Percentiles rank a stretch among this genome's conserved stretches.
phyloP scores from a whole-genome alignment of 2,113 vertebrate genomes.

The Psammodynastes pulverulentus region DNA sequence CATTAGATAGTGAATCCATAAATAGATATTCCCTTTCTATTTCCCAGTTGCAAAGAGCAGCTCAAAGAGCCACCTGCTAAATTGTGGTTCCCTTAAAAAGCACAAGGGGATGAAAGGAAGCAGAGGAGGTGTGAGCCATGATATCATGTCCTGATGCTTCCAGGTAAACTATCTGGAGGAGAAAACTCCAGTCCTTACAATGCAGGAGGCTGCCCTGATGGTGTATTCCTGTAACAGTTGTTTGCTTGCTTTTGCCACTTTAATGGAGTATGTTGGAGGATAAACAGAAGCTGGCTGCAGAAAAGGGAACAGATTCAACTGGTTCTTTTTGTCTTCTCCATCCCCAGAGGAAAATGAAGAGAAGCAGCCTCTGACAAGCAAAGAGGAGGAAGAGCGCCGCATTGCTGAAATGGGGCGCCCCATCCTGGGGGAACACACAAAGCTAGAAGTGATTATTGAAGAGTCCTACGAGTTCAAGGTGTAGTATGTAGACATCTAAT shows the following conservation, averaged over 20 bases:
- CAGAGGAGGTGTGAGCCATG: not conserved
- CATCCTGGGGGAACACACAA: slow-evolving; percentile 82
- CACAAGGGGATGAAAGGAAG: not conserved
- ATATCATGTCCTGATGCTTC: slow-evolving; percentile 3
- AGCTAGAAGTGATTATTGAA: slow-evolving; percentile 89
- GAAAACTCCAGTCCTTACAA: not conserved
- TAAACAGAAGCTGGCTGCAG: slow-evolving; percentile 32
- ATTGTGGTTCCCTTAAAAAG: not conserved
- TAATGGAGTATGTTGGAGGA: not conserved
- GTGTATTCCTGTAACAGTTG: slow-evolving; percentile 15
- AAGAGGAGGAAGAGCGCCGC: slow-evolving; percentile 86
- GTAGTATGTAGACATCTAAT: not conserved
- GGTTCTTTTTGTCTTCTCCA: slow-evolving; percentile 44
- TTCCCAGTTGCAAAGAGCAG: not conserved
- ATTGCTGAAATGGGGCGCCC: slow-evolving; percentile 90
- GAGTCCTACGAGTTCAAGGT: slow-evolving; percentile 99
- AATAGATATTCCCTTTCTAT: not conserved
- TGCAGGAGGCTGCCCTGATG: not conserved
- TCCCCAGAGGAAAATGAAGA: slow-evolving; percentile 76
- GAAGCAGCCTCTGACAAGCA: slow-evolving; percentile 77
- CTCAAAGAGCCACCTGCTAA: not conserved
- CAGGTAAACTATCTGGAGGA: not conserved
- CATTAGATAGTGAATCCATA: not conserved
- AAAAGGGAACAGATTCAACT: slow-evolving; percentile 32
- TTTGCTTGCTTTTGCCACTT: not conserved